phyloP scores from a whole-genome alignment of 2,888 invertebrate species.

The Aethes cnicana region DNA sequence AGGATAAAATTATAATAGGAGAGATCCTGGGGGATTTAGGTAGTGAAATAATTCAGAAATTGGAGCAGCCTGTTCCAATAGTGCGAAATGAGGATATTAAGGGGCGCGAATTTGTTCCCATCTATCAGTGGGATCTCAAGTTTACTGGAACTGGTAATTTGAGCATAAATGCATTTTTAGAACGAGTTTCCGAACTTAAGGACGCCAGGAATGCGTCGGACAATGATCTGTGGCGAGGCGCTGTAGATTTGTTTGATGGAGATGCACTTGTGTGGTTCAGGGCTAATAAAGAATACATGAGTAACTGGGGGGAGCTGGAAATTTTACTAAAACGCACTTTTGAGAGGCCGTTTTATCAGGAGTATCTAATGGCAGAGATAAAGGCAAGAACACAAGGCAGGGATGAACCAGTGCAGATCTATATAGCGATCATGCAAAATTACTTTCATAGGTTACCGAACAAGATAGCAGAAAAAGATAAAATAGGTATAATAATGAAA shows the following conservation, averaged over 20 bases:
- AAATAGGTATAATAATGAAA: neutral
- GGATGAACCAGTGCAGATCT: conserved; percentile 12
- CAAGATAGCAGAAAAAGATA: neutral
- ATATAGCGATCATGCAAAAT: conserved; percentile 23
- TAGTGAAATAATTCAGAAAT: too few relatives aligned
- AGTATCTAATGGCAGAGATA: conserved; percentile 18
- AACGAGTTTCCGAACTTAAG: neutral
- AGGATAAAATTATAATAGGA: too few relatives aligned
- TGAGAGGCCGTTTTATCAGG: conserved; percentile 6
- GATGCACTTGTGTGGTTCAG: conserved; percentile 29
- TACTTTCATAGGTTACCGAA: conserved; percentile 19
- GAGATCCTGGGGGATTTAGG: too few relatives aligned
- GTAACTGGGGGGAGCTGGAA: conserved; percentile 4
- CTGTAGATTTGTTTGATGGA: conserved; percentile 30
- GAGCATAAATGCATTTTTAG: too few relatives aligned
- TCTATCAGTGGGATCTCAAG: too few relatives aligned
- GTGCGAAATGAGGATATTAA: too few relatives aligned
- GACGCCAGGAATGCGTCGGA: conserved; percentile 6
- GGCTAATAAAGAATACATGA: conserved; percentile 18
- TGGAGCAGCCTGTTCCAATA: too few relatives aligned
- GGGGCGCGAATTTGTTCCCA: too few relatives aligned
- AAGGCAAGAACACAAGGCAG: conserved; percentile 9
- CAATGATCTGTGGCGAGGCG: conserved; percentile 6
- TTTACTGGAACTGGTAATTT: too few relatives aligned
- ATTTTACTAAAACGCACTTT: conserved; percentile 1